phyloP scores from a whole-genome alignment of 1,140 invertebrate species.

The Leptoteleia sp. region DNA sequence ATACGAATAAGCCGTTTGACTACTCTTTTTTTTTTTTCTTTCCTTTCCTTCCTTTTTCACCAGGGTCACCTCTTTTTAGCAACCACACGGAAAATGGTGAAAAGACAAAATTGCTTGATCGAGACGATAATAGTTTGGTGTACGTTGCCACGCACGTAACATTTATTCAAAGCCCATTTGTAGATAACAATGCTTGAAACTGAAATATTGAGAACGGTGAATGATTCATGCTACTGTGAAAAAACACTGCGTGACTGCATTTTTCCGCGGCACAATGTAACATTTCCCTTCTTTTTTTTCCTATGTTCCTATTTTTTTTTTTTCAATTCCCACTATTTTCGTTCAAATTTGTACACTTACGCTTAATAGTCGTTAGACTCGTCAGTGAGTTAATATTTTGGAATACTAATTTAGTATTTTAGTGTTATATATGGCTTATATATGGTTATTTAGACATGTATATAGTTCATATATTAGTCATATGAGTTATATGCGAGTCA shows the following conservation, averaged over 20 bases:
- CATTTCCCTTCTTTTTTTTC: conserved; percentile 30
- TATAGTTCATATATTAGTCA: no score
- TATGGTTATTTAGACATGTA: no score
- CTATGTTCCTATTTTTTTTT: conserved; percentile 14
- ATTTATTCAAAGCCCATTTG: conserved; percentile 67
- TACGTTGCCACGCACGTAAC: conserved; percentile 59
- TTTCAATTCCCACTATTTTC: conserved; percentile 19
- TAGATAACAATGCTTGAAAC: conserved; percentile 65
- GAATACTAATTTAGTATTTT: conserved; percentile 22
- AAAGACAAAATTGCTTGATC: conserved; percentile 64
- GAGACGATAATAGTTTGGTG: conserved; percentile 62
- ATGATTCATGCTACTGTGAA: conserved; percentile 65
- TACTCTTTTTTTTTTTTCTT: no score
- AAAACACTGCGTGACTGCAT: conserved; percentile 66
- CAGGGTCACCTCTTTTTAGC: conserved; percentile 18
- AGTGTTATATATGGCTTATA: no score
- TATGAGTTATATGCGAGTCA: no score
- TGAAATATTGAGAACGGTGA: conserved; percentile 66
- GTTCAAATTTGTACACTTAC: conserved; percentile 47
- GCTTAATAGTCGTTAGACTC: conserved; percentile 42
- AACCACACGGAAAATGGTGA: conserved; percentile 43
- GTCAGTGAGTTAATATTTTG: conserved; percentile 25
- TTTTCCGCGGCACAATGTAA: conserved; percentile 59
- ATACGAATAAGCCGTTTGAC: conserved; percentile 4
- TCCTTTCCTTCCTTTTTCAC: conserved; percentile 27